These are phyloP conservation scores for Tethea ocularis DNA, from an alignment of 2,888 invertebrate species.

Conservation along the genomic window DNA sequence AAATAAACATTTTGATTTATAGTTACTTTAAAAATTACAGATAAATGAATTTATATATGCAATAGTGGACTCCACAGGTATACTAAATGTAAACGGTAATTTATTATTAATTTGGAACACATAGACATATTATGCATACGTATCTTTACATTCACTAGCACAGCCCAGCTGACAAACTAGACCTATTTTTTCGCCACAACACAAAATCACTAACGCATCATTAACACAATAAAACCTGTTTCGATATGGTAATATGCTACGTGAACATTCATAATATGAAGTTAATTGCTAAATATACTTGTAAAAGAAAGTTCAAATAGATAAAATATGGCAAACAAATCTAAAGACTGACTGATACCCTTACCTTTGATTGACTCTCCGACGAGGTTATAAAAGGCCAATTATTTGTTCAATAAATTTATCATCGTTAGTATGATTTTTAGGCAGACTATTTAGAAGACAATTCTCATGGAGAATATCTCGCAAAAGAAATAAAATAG, in stretches of 20 bases:
- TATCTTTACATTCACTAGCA: conserved; percentile 46
- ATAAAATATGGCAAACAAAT: conserved; percentile 79
- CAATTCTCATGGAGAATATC: conserved; percentile 41
- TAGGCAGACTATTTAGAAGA: conserved; percentile 34
- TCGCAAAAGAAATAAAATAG: conserved; percentile 47
- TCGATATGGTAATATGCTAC: conserved; percentile 30
- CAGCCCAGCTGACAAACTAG: conserved; percentile 54
- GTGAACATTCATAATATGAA: conserved; percentile 32
- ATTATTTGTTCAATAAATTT: conserved; percentile 46
- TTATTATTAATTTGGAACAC: background rate
- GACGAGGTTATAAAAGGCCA: conserved; percentile 50
- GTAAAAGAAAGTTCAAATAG: conserved; percentile 66
- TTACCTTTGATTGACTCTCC: conserved; percentile 63
- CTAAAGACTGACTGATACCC: conserved; percentile 53
- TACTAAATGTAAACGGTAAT: background rate
- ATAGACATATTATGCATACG: conserved; percentile 44
- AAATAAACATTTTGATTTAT: too few relatives aligned
- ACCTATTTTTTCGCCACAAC: conserved; percentile 49
- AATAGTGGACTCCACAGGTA: background rate
- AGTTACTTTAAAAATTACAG: too few relatives aligned
- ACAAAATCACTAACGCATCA: conserved; percentile 27
- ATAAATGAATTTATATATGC: background rate
- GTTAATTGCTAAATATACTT: conserved; percentile 40
- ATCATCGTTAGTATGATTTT: conserved; percentile 50
- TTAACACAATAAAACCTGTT: conserved; percentile 19